A percentile compares a stretch with the other conserved stretches of the same genome.
Conservation (phyloP, 1,140 invertebrate genomes). For the Sycophaga agraensis region DNA sequence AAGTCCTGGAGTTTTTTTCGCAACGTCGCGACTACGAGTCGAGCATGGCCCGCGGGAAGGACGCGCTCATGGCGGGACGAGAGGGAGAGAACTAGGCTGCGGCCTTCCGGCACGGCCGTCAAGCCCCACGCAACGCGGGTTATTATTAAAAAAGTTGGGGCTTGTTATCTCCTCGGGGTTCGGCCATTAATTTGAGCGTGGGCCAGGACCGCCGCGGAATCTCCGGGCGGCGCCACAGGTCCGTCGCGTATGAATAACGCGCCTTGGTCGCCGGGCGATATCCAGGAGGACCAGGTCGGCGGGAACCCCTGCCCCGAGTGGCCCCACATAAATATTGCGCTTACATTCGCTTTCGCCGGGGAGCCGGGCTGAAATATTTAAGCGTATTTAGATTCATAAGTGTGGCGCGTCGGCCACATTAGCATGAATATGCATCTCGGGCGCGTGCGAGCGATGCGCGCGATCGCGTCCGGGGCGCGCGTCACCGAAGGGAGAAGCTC, state of each 20-base stretch:
- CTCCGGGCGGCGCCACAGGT: neutral
- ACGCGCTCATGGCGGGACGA: neutral
- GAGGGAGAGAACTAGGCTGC: neutral
- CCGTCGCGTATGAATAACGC: constrained; percentile 4
- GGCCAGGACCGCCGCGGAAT: neutral
- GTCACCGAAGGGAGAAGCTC: too few relatives aligned
- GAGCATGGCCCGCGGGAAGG: neutral
- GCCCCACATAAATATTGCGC: too few relatives aligned
- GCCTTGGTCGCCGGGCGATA: neutral
- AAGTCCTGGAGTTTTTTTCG: constrained; percentile 7
- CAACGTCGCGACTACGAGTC: neutral
- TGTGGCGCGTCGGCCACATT: too few relatives aligned
- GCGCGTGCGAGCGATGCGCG: too few relatives aligned
- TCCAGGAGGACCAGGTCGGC: too few relatives aligned
- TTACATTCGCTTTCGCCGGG: too few relatives aligned
- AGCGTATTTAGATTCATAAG: too few relatives aligned
- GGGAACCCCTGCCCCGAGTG: too few relatives aligned
- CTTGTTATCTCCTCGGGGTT: constrained; percentile 39
- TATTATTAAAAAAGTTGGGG: constrained; percentile 48
- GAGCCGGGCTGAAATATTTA: too few relatives aligned
- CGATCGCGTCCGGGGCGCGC: too few relatives aligned
- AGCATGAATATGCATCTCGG: too few relatives aligned
- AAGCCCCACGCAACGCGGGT: constrained; percentile 4
- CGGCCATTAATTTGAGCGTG: constrained; percentile 38
- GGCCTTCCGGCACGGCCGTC: too few relatives aligned